Evolutionary conservation across 2,888 invertebrate genomes (phyloP).

Genomic region (Euzetes globulus): DNA sequence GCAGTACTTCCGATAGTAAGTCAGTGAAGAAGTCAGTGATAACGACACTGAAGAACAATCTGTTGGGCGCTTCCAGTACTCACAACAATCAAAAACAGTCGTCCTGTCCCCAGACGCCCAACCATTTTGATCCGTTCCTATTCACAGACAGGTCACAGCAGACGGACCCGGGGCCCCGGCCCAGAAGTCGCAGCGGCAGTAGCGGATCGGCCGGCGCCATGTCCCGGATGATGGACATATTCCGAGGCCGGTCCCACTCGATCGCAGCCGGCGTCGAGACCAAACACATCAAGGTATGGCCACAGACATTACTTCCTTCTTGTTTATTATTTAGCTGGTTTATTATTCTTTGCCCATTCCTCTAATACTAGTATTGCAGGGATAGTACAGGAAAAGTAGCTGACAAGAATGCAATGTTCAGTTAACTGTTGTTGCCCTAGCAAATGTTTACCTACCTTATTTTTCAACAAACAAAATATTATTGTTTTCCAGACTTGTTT

Average conservation of each 20-base stretch:
- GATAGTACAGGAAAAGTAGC: too few relatives aligned
- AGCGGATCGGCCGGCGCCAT: conserved; percentile 59
- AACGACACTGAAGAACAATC: conserved; percentile 66
- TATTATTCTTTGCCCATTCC: too few relatives aligned
- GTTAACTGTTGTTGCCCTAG: too few relatives aligned
- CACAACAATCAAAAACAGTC: conserved; percentile 1
- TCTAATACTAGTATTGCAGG: too few relatives aligned
- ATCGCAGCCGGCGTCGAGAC: conserved; percentile 54
- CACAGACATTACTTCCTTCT: too few relatives aligned
- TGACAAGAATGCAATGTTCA: too few relatives aligned
- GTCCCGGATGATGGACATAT: conserved; percentile 85
- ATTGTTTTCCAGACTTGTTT: too few relatives aligned
- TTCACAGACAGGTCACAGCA: neutral
- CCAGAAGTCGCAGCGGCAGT: conserved; percentile 49
- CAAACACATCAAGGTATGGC: conserved; percentile 40
- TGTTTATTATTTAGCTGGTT: too few relatives aligned
- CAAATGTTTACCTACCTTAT: too few relatives aligned
- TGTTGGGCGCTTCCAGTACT: conserved; percentile 14
- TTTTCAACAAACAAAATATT: too few relatives aligned
- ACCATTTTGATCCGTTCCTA: conserved; percentile 23
- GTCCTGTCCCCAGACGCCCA: conserved; percentile 21
- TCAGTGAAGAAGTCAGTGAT: conserved; percentile 58
- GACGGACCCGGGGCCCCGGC: neutral
- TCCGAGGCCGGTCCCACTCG: conserved; percentile 67
- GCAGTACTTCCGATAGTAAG: conserved; percentile 66